A percentile compares a stretch with the other conserved stretches of the same genome.
Evolutionary conservation across 2,113 vertebrate species (phyloP).

Genomic region (Sinocyclocheilus anshuiensis): DNA sequence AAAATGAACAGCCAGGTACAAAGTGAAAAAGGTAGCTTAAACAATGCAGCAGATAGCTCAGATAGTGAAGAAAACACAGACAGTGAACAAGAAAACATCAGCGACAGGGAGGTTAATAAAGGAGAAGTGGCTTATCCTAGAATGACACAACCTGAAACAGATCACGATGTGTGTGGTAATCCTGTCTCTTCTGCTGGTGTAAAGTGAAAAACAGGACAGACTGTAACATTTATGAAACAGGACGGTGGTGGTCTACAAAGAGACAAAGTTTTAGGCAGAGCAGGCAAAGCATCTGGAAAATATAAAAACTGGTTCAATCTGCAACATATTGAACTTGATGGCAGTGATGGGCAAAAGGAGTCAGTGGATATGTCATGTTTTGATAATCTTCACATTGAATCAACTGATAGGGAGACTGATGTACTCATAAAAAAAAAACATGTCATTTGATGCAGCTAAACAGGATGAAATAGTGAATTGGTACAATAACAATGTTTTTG

Average conservation of each 20-base stretch:
- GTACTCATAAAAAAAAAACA: conserved; percentile 28
- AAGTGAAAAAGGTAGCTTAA: neutral
- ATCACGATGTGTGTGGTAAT: neutral
- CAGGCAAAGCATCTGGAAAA: conserved; percentile 39
- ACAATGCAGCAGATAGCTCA: neutral
- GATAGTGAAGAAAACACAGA: neutral
- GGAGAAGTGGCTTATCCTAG: neutral
- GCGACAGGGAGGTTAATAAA: neutral
- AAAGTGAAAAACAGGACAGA: neutral
- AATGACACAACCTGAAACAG: neutral
- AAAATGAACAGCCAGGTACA: neutral
- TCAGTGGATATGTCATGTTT: neutral
- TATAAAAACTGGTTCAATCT: conserved; percentile 35
- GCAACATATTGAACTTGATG: neutral
- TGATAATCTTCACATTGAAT: neutral
- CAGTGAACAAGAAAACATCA: neutral
- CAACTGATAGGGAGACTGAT: neutral
- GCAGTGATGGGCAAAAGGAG: neutral
- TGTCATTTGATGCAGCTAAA: neutral
- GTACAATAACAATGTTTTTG: conserved; percentile 2
- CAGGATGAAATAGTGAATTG: neutral
- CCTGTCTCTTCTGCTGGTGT: neutral
- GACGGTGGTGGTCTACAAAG: neutral
- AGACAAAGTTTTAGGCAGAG: conserved; percentile 15
- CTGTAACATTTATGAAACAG: conserved; percentile 20